Evolutionary conservation across 2,797 vertebrate genomes (phyloP).

Genomic region (Anomalospiza imberbis): DNA sequence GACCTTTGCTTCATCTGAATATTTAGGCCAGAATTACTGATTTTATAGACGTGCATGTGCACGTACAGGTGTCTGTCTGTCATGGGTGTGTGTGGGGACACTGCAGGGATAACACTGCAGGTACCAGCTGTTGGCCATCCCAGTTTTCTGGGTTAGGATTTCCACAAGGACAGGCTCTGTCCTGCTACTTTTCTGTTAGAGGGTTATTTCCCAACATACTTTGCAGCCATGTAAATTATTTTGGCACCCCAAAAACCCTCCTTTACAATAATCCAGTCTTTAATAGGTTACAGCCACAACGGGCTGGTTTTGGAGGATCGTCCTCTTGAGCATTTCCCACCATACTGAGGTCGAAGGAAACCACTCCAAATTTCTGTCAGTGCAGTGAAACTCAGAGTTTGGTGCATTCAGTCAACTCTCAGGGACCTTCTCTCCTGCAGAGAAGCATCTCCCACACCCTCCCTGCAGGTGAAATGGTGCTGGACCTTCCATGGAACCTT

Average conservation of each 20-base stretch:
- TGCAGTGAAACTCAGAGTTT: neutral
- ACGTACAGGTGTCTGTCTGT: neutral
- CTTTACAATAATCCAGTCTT: neutral
- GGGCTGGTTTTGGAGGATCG: rapidly evolving
- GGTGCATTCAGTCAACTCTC: neutral
- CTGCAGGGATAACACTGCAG: rapidly evolving
- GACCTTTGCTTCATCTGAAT: neutral
- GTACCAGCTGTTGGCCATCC: neutral
- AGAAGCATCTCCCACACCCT: neutral
- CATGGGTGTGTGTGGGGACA: neutral
- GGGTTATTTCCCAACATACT: rapidly evolving
- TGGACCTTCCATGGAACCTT: rapidly evolving
- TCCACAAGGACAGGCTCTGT: rapidly evolving
- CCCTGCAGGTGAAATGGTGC: neutral
- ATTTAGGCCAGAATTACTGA: neutral
- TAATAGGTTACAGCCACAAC: neutral
- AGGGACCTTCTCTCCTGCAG: neutral
- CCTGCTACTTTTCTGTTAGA: neutral
- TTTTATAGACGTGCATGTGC: rapidly evolving
- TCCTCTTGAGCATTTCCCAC: neutral
- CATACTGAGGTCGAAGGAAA: neutral
- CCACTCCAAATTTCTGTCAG: neutral
- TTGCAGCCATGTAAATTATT: neutral
- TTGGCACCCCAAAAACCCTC: neutral
- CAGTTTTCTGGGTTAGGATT: neutral